Percentiles rank a stretch among this genome's conserved stretches.
Evolutionary conservation across 2,888 invertebrate species (phyloP).

Genomic region (Aromia moschata): DNA sequence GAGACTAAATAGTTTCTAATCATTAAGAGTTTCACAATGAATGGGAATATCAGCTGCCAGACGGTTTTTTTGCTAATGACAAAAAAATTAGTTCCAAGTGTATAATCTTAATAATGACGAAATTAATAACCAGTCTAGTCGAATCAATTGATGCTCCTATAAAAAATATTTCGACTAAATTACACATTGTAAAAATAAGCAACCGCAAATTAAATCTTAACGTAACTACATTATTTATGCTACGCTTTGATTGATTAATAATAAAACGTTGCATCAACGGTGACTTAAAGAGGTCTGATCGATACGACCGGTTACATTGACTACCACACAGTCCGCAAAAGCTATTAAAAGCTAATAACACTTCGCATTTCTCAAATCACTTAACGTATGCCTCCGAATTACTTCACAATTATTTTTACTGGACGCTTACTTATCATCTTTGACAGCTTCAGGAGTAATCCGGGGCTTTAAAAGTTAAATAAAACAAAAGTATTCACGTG

Average conservation of each 20-base stretch:
- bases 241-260: conserved; percentile 24
- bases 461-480: conserved; percentile 6
- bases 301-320: conserved; percentile 38
- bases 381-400: conserved; percentile 29
- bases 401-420: conserved; percentile 28
- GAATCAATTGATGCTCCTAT: background rate
- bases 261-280: conserved; percentile 26
- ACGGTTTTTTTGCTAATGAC: too few species aligned
- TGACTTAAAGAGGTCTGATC: conserved; percentile 17
- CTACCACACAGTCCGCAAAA: conserved; percentile 25
- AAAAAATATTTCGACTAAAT: background rate
- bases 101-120: background rate
- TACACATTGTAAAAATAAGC: background rate
- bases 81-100: too few species aligned
- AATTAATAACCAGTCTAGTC: background rate
- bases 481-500: conserved; percentile 4
- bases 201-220: background rate
- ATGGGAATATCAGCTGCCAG: too few species aligned
- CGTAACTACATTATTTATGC: conserved; percentile 16
- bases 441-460: conserved; percentile 17
- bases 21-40: too few species aligned
- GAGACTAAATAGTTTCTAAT: too few species aligned
- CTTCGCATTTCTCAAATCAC: conserved; percentile 28
- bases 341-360: conserved; percentile 27
- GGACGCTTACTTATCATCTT: conserved; percentile 25